Base-by-base conservation (phyloP, 2,797 vertebrate species). In the Esox masquinongy region DNA sequence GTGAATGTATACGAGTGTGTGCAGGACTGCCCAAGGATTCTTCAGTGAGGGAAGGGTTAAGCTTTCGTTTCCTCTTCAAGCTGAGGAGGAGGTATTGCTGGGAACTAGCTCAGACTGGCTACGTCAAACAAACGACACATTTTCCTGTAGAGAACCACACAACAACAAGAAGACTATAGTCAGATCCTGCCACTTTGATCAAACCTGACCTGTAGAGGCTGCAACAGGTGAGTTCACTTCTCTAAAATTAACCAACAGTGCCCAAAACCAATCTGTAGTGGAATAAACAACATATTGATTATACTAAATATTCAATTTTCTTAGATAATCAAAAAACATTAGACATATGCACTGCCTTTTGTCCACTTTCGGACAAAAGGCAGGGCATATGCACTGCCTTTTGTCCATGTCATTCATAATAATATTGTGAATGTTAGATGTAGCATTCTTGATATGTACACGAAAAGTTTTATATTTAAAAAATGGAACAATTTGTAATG, bases 1-100 rank as follows among this genome's bases (percentile, higher is more conserved):
- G 22, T 29, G 24, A 8, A n/a, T 56, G 19, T 53, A 15, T 53
- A 19, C 17, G 5, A 34, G 2, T 34, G 34, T 39, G 36, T 39
- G 7, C 36, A 6, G 36, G 36, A 5, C 36, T 39, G 36, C 36
- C 36, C 2, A 8, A 39, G 36, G 7, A 34, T 66, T 19, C 29
- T 66, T 34, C 36, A 39, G 26, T 19, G 24, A 50, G 47, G 59
- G 24, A 64, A 50, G 47, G 73, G 73, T 74, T 67, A 74, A 67
- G 16, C 47, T 51, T 3, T 51, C 4, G 4, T 11, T 34, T 24
- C 22, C 29, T 34, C 9, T 36, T 26, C 43, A 68, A 68, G 11
- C 3, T n/a, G 11, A 36, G 47, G 24, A 49, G 66, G 73, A 74
- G 64, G 19, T n/a, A 26, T 64, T 22, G 29, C 19, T 36, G 29